Evolutionary conservation across 2,113 vertebrate species (phyloP), one percentile per base, ranked within the genome.

Genomic region (Oceanites oceanicus): DNA sequence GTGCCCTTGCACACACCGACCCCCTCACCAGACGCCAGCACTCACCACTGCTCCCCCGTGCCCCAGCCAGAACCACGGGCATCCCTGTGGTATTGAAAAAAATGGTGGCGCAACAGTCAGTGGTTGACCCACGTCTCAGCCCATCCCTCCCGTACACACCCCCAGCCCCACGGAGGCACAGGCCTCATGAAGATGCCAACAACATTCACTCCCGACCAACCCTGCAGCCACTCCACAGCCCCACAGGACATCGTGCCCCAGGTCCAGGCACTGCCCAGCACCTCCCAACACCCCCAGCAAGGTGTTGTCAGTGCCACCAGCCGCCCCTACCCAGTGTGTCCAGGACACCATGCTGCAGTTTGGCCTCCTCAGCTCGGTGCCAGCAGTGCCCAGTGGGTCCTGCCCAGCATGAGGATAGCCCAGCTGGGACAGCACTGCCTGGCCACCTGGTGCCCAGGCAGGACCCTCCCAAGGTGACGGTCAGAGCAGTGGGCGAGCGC

Each of bases 381-480:
- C 77, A 92, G 86, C 74, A 77, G 21, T 22, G 13, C 50, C 55
- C 68, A 40, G 34, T 2, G 27, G 2, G 27, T 20, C 82, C 81
- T 84, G 73, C 56, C 38, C 38, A 38, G 38, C 38, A 38, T 10
- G 38, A 38, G 38, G 38, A 38, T 38, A 38, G 38, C 38, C 38
- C 38, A 38, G 38, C 38, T 38, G 10, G 38, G 10, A 80, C 44
- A 84, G 20, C 22, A 38, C 47, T 27, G 10, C 18, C 72, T 42
- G 40, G 42, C 17, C 9, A 1, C 21, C 1, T 8, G 4, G 27
- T 62, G 62, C n/a, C 70, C 5, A 0, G 5, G 25, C 68, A 79
- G 66, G 36, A 68, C 73, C 52, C 16, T 96, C 97, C 98, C 45
- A 90, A 98, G 96, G 98, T 98, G 98, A 99, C 95, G 93, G 99